A percentile compares a stretch with the other conserved stretches of the same genome.
Evolutionary conservation across 2,797 vertebrate genomes (phyloP).

Genomic region (Typhlichthys eigenmanni): DNA sequence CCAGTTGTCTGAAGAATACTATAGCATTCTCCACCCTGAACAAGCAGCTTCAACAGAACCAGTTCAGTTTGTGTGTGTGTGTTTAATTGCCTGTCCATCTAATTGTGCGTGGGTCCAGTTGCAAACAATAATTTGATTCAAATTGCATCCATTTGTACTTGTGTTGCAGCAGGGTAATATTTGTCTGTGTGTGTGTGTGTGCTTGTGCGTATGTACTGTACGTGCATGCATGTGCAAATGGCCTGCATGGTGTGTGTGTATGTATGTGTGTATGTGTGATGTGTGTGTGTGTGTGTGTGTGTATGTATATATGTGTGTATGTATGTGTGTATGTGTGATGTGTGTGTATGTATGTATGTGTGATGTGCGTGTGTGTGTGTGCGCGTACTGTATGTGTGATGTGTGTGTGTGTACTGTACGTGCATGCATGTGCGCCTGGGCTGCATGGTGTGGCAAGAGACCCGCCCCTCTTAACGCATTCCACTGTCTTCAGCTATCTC

Average conservation of each 20-base stretch:
- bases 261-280: background rate
- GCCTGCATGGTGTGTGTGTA: conserved; percentile 6
- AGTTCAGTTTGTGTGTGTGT: background rate
- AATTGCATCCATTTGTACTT: background rate
- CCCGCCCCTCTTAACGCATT: conserved; percentile 76
- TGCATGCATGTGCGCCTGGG: conserved; percentile 16
- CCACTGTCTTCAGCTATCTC: conserved; percentile 69
- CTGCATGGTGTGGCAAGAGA: conserved; percentile 48
- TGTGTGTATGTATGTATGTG: conserved; percentile 8
- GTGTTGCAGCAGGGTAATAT: background rate
- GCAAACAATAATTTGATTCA: no score
- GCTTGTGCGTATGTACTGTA: conserved; percentile 3
- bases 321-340: background rate
- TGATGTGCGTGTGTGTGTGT: conserved; percentile 17
- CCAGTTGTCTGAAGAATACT: conserved; percentile 24
- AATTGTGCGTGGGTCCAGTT: no score
- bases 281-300: conserved; percentile 1
- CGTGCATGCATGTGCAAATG: background rate
- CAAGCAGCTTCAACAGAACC: conserved; percentile 15
- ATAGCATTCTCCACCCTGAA: conserved; percentile 26
- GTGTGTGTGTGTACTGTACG: background rate
- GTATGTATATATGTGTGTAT: background rate
- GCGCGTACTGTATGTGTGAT: background rate
- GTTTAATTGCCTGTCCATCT: no score
- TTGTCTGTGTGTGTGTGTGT: conserved; percentile 1